Evolutionary conservation across 2,888 invertebrate genomes (phyloP).

Genomic region (Sinelater perroti): DNA sequence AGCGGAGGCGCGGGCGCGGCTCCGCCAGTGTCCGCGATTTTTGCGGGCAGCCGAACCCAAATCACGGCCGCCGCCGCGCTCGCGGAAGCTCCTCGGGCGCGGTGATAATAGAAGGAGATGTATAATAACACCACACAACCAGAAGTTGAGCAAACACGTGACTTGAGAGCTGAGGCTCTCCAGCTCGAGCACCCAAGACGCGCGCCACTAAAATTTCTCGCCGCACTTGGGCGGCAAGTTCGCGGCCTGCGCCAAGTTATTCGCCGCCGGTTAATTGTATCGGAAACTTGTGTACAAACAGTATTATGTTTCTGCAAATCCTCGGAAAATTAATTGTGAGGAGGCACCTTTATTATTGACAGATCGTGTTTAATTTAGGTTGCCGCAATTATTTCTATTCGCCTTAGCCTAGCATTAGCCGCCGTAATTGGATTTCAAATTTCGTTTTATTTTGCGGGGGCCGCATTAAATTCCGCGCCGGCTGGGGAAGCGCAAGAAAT

Average conservation of each 20-base stretch:
- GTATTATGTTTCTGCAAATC: conserved; percentile 27
- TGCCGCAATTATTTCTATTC: too few relatives aligned
- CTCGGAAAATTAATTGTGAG: conserved; percentile 24
- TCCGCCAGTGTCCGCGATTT: too few relatives aligned
- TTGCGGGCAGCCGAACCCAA: background rate
- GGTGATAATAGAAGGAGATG: conserved; percentile 11
- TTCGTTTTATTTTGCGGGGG: too few relatives aligned
- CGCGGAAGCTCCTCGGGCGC: background rate
- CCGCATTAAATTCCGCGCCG: too few relatives aligned
- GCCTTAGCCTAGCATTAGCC: too few relatives aligned
- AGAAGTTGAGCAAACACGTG: conserved; percentile 49
- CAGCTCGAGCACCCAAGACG: conserved; percentile 31
- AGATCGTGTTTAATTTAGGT: too few relatives aligned
- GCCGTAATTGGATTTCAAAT: too few relatives aligned
- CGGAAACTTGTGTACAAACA: conserved; percentile 29
- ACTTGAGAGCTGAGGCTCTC: conserved; percentile 42
- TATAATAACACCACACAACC: conserved; percentile 37
- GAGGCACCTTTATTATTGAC: conserved; percentile 2
- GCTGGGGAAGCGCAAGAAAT: too few relatives aligned
- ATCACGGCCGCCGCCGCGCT: background rate
- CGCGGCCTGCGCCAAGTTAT: conserved; percentile 33
- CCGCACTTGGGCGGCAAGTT: conserved; percentile 34
- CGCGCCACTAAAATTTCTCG: conserved; percentile 36
- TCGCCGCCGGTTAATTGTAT: conserved; percentile 35
- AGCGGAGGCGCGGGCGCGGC: conserved; percentile 6